phyloP scores from a whole-genome alignment of 2,113 vertebrate genomes.

The Stomatorhinus ivindoensis region DNA sequence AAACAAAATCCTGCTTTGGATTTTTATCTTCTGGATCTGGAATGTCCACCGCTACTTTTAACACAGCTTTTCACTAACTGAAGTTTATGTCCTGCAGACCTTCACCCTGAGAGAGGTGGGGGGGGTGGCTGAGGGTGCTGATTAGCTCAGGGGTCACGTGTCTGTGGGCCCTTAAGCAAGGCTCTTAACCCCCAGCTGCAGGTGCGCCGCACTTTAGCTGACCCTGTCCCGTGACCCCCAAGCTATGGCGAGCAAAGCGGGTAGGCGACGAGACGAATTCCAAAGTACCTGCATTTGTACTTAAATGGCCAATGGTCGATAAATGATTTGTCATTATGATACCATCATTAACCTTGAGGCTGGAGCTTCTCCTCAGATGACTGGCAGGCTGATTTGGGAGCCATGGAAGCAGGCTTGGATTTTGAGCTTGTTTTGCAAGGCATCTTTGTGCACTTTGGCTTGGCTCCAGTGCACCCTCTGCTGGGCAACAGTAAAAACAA shows the following conservation, averaged over 20 bases:
- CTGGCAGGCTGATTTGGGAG: conserved; percentile 25
- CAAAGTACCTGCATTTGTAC: not conserved
- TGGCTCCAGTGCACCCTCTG: conserved; percentile 47
- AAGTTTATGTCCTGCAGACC: not conserved
- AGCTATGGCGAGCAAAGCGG: not conserved
- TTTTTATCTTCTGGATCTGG: not conserved
- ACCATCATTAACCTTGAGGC: not conserved
- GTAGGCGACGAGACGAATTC: not conserved
- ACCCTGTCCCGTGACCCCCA: not conserved
- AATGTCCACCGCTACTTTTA: not conserved
- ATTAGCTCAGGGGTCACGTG: too few species aligned
- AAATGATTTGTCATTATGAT: not conserved
- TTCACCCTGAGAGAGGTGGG: not conserved
- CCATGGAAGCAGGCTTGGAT: conserved; percentile 24
- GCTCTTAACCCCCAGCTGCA: not conserved
- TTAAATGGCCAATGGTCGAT: not conserved
- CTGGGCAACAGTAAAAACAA: conserved; percentile 30
- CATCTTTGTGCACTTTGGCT: conserved; percentile 3
- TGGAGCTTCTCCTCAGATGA: not conserved
- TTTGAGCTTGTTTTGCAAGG: not conserved
- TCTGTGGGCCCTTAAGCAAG: too few species aligned
- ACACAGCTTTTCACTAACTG: not conserved
- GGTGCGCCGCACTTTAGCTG: not conserved
- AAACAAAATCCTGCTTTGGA: not conserved
- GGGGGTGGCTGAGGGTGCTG: not conserved